Evolutionary conservation across 2,888 invertebrate genomes (phyloP).

Genomic region (Spisula solida): DNA sequence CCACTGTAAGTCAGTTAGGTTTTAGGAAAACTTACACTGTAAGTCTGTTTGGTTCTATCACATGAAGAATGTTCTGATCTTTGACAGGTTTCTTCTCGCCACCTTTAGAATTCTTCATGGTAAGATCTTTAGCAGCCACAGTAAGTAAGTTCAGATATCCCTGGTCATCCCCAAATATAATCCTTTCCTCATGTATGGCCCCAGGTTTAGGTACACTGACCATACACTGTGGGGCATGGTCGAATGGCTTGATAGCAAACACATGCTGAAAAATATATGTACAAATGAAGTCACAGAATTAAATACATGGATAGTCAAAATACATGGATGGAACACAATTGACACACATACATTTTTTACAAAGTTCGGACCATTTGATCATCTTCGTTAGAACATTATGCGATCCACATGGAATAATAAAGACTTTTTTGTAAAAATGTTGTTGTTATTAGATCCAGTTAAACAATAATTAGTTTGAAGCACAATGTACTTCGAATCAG

Average conservation of each 20-base stretch:
- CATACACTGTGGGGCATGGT: slow-evolving; percentile 85
- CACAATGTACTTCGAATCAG: too few relatives aligned
- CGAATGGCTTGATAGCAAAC: slow-evolving; percentile 85
- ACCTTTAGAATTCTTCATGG: slow-evolving; percentile 83
- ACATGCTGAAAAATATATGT: slow-evolving; percentile 76
- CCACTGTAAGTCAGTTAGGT: too few relatives aligned
- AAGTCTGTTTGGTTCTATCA: slow-evolving; percentile 83
- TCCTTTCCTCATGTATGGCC: slow-evolving; percentile 80
- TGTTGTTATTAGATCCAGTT: too few relatives aligned
- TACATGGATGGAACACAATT: too few relatives aligned
- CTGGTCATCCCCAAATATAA: slow-evolving; percentile 86
- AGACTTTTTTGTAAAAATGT: too few relatives aligned
- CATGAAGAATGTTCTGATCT: slow-evolving; percentile 74
- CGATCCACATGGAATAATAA: too few relatives aligned
- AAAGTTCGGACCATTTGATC: too few relatives aligned
- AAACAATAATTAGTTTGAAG: too few relatives aligned
- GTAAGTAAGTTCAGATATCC: slow-evolving; percentile 85
- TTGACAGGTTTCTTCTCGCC: slow-evolving; percentile 76
- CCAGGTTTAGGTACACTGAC: slow-evolving; percentile 79
- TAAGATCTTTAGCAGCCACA: slow-evolving; percentile 84
- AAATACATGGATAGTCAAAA: too few relatives aligned
- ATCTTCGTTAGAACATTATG: too few relatives aligned
- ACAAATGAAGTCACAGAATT: too few relatives aligned
- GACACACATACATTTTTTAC: too few relatives aligned
- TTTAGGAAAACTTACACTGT: slow-evolving; percentile 73